Percentiles rank a stretch among this genome's conserved stretches.
Evolutionary conservation across 2,113 vertebrate genomes (phyloP).

Genomic region (Stigmatopora nigra): DNA sequence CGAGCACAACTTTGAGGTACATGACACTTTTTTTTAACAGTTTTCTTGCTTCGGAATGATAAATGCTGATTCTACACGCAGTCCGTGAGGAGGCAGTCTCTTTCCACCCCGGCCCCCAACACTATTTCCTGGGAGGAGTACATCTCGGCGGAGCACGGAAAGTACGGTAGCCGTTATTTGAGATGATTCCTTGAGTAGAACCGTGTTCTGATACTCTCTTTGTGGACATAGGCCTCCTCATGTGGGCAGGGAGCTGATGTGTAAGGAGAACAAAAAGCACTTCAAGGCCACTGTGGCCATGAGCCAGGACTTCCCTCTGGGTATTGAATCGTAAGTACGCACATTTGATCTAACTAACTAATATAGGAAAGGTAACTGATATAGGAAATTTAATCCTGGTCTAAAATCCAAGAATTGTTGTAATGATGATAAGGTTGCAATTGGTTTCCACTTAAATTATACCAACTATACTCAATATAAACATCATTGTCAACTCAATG

Average conservation of each 20-base stretch:
- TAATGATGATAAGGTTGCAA: background rate
- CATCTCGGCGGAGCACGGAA: conserved; percentile 87
- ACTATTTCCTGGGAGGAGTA: conserved; percentile 96
- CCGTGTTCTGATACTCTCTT: conserved; percentile 2
- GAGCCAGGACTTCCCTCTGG: conserved; percentile 93
- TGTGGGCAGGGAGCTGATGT: conserved; percentile 87
- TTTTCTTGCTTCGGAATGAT: background rate
- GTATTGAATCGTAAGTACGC: conserved; percentile 85
- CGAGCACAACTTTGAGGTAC: conserved; percentile 94
- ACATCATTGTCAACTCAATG: no score
- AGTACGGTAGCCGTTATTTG: conserved; percentile 66
- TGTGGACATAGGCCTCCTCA: conserved; percentile 79
- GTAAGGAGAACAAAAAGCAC: conserved; percentile 94
- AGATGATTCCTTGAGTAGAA: background rate
- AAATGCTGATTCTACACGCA: conserved; percentile 37
- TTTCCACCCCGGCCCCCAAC: conserved; percentile 81
- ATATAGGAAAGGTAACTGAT: background rate
- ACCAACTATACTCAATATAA: no score
- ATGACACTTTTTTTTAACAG: background rate
- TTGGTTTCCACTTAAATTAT: background rate
- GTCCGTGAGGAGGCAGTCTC: conserved; percentile 85
- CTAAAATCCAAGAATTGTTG: background rate
- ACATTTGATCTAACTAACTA: conserved; percentile 11
- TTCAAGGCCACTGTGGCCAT: conserved; percentile 96
- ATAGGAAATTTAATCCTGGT: background rate